Conservation (phyloP, 2,888 invertebrate genomes). For the Suillia variegata region DNA sequence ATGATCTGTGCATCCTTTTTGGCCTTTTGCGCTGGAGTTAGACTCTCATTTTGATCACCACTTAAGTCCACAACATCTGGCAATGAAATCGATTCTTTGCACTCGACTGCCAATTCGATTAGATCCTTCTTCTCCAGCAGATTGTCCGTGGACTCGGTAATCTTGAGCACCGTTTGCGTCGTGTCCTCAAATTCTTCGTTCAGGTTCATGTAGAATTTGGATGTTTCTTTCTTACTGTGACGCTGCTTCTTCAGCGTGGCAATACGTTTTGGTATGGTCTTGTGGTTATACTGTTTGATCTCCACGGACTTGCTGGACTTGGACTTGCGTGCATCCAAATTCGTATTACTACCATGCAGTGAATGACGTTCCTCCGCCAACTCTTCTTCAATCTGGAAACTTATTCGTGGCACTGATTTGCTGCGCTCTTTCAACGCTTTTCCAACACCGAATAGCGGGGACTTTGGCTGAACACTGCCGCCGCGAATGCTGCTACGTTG, state of each 20-base stretch:
- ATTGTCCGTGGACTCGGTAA: constrained; percentile 71
- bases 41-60: constrained; percentile 29
- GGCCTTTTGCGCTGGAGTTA: constrained; percentile 67
- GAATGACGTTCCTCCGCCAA: constrained; percentile 40
- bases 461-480: constrained; percentile 33
- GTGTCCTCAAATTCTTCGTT: constrained; percentile 64
- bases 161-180: constrained; percentile 63
- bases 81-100: constrained; percentile 22
- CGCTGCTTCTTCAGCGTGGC: constrained; percentile 73
- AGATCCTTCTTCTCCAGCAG: constrained; percentile 32
- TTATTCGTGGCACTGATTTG: constrained; percentile 59
- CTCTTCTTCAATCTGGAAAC: constrained; percentile 44
- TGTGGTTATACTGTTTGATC: constrained; percentile 70
- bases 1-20: constrained; percentile 69
- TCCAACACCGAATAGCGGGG: constrained; percentile 41
- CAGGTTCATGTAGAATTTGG: constrained; percentile 73
- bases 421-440: constrained; percentile 57
- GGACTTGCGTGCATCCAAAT: constrained; percentile 43
- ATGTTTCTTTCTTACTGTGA: constrained; percentile 67
- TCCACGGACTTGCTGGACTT: constrained; percentile 61
- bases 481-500: constrained; percentile 30
- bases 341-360: constrained; percentile 42
- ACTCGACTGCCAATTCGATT: constrained; percentile 39
- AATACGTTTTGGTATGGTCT: constrained; percentile 74
- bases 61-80: constrained; percentile 23